Conservation (phyloP, 2,797 vertebrate species). For the Danio kyathit region DNA sequence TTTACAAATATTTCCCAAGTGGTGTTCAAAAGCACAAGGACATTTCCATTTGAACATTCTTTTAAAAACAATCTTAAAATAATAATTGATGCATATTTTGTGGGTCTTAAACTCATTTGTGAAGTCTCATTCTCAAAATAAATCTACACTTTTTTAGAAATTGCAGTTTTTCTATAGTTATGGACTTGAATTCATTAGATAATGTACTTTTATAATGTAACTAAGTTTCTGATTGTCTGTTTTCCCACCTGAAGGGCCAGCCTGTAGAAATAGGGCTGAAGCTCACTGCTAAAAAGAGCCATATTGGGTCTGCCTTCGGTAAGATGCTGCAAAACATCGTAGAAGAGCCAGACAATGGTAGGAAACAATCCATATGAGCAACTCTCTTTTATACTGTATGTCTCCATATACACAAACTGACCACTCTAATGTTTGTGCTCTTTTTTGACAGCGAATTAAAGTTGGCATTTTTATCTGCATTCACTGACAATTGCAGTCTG, state of each 20-base stretch:
- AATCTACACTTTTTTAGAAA: too few species aligned
- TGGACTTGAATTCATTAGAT: too few species aligned
- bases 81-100: too few species aligned
- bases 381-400: background rate
- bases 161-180: background rate
- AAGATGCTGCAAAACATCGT: slow-evolving; percentile 73
- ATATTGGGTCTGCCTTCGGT: slow-evolving; percentile 67
- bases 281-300: slow-evolving; percentile 71
- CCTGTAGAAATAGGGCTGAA: slow-evolving; percentile 68
- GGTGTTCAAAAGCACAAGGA: too few species aligned
- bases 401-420: background rate
- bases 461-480: background rate
- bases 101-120: too few species aligned
- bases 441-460: slow-evolving; percentile 32
- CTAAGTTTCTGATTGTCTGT: background rate
- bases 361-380: background rate
- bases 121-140: too few species aligned
- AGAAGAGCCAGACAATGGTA: slow-evolving; percentile 67
- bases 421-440: slow-evolving; percentile 9
- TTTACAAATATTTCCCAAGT: too few species aligned
- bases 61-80: too few species aligned
- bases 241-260: slow-evolving; percentile 34
- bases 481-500: slow-evolving; percentile 18
- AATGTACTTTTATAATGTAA: background rate
- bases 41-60: too few species aligned